phyloP scores from a whole-genome alignment of 2,888 invertebrate genomes.

The Hyalella azteca region DNA sequence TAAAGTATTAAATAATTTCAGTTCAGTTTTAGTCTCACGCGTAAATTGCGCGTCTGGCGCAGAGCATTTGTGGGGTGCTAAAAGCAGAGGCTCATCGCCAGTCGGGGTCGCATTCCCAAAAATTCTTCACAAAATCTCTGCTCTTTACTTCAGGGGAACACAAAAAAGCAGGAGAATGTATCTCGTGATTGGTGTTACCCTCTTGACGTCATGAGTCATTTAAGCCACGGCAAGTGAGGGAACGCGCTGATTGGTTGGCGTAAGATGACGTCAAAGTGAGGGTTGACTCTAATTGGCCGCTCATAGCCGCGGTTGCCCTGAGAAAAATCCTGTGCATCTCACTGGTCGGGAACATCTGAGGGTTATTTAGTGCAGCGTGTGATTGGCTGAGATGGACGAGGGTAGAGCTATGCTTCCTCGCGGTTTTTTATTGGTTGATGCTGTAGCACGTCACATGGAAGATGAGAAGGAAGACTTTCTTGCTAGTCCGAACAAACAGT shows the following conservation, averaged over 20 bases:
- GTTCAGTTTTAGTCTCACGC: too few relatives aligned
- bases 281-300: background rate
- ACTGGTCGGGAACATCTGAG: background rate
- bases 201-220: background rate
- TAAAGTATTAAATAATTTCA: too few relatives aligned
- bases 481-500: constrained; percentile 30
- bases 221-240: background rate
- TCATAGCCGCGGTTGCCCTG: background rate
- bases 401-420: background rate
- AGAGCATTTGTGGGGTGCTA: background rate
- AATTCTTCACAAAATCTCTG: too few relatives aligned
- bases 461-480: constrained; percentile 33
- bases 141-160: background rate
- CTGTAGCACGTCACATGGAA: background rate
- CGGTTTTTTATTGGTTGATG: background rate
- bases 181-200: background rate
- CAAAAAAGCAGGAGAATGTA: constrained; percentile 7
- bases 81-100: constrained; percentile 2
- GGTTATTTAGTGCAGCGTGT: background rate
- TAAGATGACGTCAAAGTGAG: background rate
- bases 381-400: background rate
- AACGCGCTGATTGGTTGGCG: background rate
- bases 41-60: too few relatives aligned
- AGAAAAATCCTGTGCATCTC: background rate
- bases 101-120: too few relatives aligned